phyloP scores from a whole-genome alignment of 2,797 vertebrate genomes.

The Chelon labrosus region DNA sequence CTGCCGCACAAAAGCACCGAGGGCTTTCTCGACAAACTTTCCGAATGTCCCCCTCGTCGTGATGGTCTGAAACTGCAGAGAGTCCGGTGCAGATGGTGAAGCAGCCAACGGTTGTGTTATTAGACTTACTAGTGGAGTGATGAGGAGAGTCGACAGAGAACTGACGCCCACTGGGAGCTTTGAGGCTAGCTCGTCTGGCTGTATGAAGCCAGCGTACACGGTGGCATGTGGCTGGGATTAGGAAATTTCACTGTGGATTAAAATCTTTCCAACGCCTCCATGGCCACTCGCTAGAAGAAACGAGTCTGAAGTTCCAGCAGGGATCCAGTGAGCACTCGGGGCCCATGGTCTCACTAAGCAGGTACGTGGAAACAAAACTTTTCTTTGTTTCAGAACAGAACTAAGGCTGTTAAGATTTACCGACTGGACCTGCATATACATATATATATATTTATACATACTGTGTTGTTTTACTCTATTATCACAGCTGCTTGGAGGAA shows the following conservation, averaged over 20 bases:
- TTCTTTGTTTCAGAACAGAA: neutral
- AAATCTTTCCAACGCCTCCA: slow-evolving; percentile 71
- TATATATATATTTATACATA: no score
- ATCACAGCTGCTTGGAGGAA: neutral
- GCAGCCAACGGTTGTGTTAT: neutral
- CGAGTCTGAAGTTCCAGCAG: slow-evolving; percentile 58
- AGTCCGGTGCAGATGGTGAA: neutral
- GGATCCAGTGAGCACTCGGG: slow-evolving; percentile 55
- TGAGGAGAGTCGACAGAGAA: slow-evolving; percentile 30
- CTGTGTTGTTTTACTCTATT: neutral
- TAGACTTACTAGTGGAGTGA: slow-evolving; percentile 14
- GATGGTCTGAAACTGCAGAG: slow-evolving; percentile 4
- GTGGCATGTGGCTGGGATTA: slow-evolving; percentile 88
- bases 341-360: slow-evolving; percentile 69
- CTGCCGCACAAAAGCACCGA: slow-evolving; percentile 42
- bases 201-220: slow-evolving; percentile 69
- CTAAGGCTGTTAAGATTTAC: neutral
- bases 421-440: no score
- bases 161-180: slow-evolving; percentile 42
- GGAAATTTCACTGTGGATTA: slow-evolving; percentile 86
- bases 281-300: slow-evolving; percentile 64
- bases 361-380: slow-evolving; percentile 65
- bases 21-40: slow-evolving; percentile 22
- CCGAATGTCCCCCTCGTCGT: slow-evolving; percentile 10
- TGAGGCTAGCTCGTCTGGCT: slow-evolving; percentile 60